Evolutionary conservation across 1,140 invertebrate genomes (phyloP).

Genomic region (Centruroides sculpturatus): DNA sequence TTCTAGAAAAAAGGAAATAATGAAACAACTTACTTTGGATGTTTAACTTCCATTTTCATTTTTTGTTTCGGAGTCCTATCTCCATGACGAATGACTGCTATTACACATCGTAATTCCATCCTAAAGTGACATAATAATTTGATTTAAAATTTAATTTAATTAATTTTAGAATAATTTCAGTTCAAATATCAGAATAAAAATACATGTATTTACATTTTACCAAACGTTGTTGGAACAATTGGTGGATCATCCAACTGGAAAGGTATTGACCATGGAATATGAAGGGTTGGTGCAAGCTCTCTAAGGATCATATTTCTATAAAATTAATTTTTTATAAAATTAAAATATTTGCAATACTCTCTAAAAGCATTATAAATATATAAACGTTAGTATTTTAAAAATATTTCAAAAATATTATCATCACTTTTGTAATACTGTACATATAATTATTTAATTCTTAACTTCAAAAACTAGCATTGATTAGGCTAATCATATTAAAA

Average conservation of each 20-base stretch:
- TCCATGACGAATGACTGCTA: slow-evolving; percentile 95
- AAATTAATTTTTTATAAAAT: background rate
- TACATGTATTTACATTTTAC: slow-evolving; percentile 67
- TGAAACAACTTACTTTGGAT: slow-evolving; percentile 62
- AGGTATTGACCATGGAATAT: slow-evolving; percentile 92
- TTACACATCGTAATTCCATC: slow-evolving; percentile 97
- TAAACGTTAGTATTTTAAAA: too few species aligned
- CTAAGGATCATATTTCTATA: slow-evolving; percentile 69
- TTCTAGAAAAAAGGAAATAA: background rate
- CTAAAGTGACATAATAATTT: slow-evolving; percentile 23
- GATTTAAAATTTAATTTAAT: background rate
- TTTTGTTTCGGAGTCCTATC: slow-evolving; percentile 99
- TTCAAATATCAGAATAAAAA: slow-evolving; percentile 7
- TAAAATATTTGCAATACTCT: too few species aligned
- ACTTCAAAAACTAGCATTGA: too few species aligned
- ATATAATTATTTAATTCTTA: background rate
- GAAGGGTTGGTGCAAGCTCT: slow-evolving; percentile 81
- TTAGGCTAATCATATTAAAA: too few species aligned
- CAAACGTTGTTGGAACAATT: slow-evolving; percentile 96
- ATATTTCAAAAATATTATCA: too few species aligned
- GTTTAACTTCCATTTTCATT: slow-evolving; percentile 99
- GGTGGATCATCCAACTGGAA: slow-evolving; percentile 96
- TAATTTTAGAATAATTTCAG: background rate
- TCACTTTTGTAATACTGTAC: background rate
- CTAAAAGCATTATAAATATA: too few species aligned